Evolutionary conservation across 2,888 invertebrate species (phyloP).

Genomic region (Pyrrhosoma nymphula): DNA sequence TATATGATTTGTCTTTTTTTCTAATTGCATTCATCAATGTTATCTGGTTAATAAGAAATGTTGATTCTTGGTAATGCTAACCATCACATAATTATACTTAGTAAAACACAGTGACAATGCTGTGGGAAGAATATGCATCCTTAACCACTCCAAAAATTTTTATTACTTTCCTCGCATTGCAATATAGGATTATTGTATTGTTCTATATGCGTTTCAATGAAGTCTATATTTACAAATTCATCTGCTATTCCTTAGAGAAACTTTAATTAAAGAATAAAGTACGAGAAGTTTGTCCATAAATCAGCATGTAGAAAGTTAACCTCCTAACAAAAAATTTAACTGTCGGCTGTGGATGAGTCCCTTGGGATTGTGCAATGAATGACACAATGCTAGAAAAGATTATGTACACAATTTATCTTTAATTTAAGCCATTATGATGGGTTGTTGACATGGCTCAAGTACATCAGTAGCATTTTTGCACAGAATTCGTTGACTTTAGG

Average conservation of each 20-base stretch:
- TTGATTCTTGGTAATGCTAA: slow-evolving; percentile 33
- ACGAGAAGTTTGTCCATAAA: slow-evolving; percentile 24
- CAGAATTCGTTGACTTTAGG: not conserved
- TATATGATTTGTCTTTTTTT: slow-evolving; percentile 6
- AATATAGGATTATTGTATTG: slow-evolving; percentile 45
- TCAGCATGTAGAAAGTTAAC: slow-evolving; percentile 23
- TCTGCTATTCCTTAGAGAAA: slow-evolving; percentile 54
- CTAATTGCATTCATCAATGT: not conserved
- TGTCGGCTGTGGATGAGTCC: slow-evolving; percentile 49
- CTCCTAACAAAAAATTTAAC: slow-evolving; percentile 44
- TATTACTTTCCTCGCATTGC: slow-evolving; percentile 42
- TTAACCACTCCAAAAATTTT: slow-evolving; percentile 27
- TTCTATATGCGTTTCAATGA: slow-evolving; percentile 37
- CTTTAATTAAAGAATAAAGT: slow-evolving; percentile 25
- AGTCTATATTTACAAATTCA: slow-evolving; percentile 52
- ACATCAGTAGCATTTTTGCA: not conserved
- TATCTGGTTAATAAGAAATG: slow-evolving; percentile 1
- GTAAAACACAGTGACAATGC: slow-evolving; percentile 19
- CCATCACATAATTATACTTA: slow-evolving; percentile 23
- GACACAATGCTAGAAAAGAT: slow-evolving; percentile 24
- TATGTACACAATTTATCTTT: not conserved
- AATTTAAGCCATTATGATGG: not conserved
- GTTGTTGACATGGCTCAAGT: not conserved
- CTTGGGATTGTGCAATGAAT: slow-evolving; percentile 48
- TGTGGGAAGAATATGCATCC: slow-evolving; percentile 46